Conservation (phyloP, 2,888 invertebrate species). For the Melanophora roralis region DNA sequence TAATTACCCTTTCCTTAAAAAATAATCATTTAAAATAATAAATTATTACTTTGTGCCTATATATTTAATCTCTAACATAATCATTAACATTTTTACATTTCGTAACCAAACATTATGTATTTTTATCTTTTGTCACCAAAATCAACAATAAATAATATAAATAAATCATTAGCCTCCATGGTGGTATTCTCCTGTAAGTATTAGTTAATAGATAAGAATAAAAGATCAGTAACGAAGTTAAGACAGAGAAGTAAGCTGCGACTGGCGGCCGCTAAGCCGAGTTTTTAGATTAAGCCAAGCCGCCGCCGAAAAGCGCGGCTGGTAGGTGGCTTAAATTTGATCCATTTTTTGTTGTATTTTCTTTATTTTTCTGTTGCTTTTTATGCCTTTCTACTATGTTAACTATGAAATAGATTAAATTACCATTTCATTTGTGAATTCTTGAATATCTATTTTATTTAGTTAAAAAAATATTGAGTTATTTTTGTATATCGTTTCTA, state of each 20-base stretch:
- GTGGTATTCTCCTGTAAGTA: constrained; percentile 96
- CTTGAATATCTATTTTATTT: too few species aligned
- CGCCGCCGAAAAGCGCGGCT: too few species aligned
- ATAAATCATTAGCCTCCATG: constrained; percentile 85
- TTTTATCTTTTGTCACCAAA: constrained; percentile 59
- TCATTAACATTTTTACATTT: constrained; percentile 53
- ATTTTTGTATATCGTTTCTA: too few species aligned
- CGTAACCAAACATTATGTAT: constrained; percentile 58
- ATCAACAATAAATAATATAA: constrained; percentile 64
- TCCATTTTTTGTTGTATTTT: too few species aligned
- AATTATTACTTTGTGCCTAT: constrained; percentile 2
- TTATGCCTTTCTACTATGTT: too few species aligned
- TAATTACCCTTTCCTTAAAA: background rate
- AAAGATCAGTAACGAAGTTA: background rate
- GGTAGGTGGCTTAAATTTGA: too few species aligned
- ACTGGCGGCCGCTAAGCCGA: too few species aligned
- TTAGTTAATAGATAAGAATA: constrained; percentile 62
- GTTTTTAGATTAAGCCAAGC: too few species aligned
- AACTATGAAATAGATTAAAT: too few species aligned
- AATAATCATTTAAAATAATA: background rate
- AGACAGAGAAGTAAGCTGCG: background rate
- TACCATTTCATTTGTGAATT: too few species aligned
- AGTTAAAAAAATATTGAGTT: too few species aligned
- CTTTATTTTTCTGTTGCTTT: too few species aligned
- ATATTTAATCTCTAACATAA: constrained; percentile 16